Evolutionary conservation across 2,113 vertebrate genomes (phyloP).

Genomic region (Anser cygnoides): DNA sequence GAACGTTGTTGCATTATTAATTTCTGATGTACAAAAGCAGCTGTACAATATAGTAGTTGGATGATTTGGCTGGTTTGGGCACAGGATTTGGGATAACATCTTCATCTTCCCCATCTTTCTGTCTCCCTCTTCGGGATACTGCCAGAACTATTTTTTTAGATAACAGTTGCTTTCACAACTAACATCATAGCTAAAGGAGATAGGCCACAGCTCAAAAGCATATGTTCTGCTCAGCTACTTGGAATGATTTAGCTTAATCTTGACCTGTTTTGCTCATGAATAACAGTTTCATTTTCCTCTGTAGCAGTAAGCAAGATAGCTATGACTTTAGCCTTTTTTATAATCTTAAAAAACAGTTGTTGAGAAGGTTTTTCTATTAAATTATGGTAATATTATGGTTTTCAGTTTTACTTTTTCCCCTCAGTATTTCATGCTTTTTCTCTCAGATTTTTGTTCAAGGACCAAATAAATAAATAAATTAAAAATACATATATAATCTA

Average conservation of each 20-base stretch:
- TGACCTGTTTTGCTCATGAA: not conserved
- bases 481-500: not conserved
- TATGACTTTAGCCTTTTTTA: not conserved
- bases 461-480: not conserved
- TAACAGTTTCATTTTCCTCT: not conserved
- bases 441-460: not conserved
- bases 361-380: not conserved
- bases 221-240: not conserved
- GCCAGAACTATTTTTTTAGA: not conserved
- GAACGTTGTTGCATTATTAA: not conserved
- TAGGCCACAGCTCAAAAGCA: not conserved
- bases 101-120: not conserved
- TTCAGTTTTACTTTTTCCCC: not conserved
- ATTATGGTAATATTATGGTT: not conserved
- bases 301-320: not conserved
- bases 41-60: not conserved
- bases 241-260: not conserved
- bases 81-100: not conserved
- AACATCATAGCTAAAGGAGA: not conserved
- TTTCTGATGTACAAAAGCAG: conserved; percentile 4
- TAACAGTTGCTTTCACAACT: not conserved
- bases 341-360: not conserved
- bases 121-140: not conserved
- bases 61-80: not conserved
- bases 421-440: not conserved